Evolutionary conservation across 2,888 invertebrate species (phyloP).

Genomic region (Pandemis corylana): DNA sequence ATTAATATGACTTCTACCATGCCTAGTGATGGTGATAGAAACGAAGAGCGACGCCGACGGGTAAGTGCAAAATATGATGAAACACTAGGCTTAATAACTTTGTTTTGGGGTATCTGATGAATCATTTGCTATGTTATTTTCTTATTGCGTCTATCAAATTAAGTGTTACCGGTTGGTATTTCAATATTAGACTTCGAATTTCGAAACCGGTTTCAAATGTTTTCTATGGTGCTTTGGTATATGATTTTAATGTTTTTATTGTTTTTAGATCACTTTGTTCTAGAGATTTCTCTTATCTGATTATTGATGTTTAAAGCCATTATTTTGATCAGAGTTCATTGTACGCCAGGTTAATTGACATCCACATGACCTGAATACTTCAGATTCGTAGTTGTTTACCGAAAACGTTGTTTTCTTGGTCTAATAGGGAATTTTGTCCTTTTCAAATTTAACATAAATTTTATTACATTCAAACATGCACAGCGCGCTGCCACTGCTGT

Average conservation of each 20-base stretch:
- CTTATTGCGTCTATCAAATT: conserved; percentile 27
- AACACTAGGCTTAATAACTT: conserved; percentile 6
- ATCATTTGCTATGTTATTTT: conserved; percentile 24
- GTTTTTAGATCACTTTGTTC: conserved; percentile 11
- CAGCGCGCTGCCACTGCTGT: too few relatives aligned
- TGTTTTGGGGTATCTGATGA: conserved; percentile 25
- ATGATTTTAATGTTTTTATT: neutral
- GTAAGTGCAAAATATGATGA: conserved; percentile 57
- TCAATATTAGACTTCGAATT: conserved; percentile 1
- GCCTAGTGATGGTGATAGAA: conserved; percentile 73
- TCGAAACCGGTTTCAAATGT: conserved; percentile 19
- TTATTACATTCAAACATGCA: neutral
- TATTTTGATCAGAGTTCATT: conserved; percentile 28
- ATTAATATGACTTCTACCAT: conserved; percentile 69
- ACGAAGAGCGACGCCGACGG: conserved; percentile 79
- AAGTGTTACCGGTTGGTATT: neutral
- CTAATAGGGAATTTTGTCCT: neutral
- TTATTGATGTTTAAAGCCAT: conserved; percentile 15
- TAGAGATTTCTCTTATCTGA: conserved; percentile 39
- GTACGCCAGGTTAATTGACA: conserved; percentile 14
- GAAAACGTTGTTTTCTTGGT: neutral
- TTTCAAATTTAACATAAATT: neutral
- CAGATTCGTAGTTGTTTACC: neutral
- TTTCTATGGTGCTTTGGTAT: neutral
- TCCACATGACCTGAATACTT: conserved; percentile 24